Evolutionary conservation across 2,797 vertebrate species (phyloP).

Genomic region (Myiotriccus ornatus): DNA sequence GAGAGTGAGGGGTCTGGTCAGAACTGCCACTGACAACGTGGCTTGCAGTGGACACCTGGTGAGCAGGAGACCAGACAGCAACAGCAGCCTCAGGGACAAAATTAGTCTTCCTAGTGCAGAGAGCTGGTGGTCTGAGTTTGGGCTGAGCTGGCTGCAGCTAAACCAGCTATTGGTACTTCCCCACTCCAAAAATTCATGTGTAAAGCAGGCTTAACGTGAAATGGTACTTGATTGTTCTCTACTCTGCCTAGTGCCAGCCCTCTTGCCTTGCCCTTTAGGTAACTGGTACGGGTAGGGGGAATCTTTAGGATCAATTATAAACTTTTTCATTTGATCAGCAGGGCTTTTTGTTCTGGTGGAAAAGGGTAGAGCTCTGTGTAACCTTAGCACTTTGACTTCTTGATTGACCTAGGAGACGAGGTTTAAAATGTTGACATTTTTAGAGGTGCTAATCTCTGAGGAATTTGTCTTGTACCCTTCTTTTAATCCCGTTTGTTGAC

Average conservation of each 20-base stretch:
- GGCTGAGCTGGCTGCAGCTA: neutral
- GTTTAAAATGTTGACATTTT: conserved; percentile 15
- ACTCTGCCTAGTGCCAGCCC: neutral
- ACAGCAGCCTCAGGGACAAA: neutral
- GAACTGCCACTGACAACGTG: neutral
- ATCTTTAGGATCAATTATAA: neutral
- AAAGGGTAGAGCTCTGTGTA: neutral
- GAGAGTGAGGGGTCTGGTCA: neutral
- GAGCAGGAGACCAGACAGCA: neutral
- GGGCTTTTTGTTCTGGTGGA: neutral
- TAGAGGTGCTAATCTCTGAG: conserved; percentile 14
- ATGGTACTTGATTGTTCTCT: neutral
- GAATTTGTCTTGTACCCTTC: neutral
- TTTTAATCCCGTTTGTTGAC: neutral
- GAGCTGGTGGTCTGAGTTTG: neutral
- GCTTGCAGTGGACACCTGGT: neutral
- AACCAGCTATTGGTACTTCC: neutral
- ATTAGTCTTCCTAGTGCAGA: neutral
- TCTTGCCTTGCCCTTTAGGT: neutral
- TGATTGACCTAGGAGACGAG: neutral
- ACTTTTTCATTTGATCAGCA: neutral
- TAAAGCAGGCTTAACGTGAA: neutral
- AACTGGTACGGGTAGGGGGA: neutral
- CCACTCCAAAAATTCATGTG: neutral
- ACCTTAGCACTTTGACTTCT: neutral